phyloP scores from a whole-genome alignment of 2,113 vertebrate species.

The Nyctereutes procyonoides region DNA sequence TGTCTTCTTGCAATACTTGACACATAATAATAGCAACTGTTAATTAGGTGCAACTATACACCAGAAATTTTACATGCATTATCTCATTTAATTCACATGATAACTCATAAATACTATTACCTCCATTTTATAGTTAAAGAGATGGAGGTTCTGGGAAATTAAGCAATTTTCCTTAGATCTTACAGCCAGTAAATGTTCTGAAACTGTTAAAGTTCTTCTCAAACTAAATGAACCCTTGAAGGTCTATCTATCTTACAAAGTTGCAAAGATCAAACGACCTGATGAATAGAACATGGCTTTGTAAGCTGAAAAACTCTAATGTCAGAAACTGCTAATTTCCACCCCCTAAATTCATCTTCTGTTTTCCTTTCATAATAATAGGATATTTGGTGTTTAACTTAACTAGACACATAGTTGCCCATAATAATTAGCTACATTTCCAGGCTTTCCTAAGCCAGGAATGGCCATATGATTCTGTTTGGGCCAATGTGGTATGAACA shows the following conservation, averaged over 20 bases:
- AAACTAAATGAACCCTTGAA: neutral
- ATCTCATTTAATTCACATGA: neutral
- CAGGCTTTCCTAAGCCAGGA: neutral
- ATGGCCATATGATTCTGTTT: neutral
- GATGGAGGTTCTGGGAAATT: neutral
- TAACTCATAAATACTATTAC: neutral
- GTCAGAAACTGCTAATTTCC: neutral
- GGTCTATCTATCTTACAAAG: neutral
- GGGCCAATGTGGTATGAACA: neutral
- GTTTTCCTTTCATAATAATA: slow-evolving; percentile 32
- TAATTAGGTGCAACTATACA: neutral
- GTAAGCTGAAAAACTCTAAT: slow-evolving; percentile 36
- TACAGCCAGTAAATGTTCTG: neutral
- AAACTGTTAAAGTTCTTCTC: slow-evolving; percentile 33
- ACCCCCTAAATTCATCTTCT: neutral
- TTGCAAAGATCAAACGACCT: neutral
- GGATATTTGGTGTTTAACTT: slow-evolving; percentile 4
- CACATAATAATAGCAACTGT: neutral
- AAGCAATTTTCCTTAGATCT: slow-evolving; percentile 13
- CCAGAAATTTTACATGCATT: neutral
- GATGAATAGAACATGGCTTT: neutral
- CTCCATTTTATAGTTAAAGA: slow-evolving; percentile 3
- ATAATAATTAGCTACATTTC: neutral
- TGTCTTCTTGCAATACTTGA: neutral
- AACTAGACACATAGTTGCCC: neutral